Conservation (phyloP, 64 coral and sea anemone species). For the Dendrophyllia cribrosa region DNA sequence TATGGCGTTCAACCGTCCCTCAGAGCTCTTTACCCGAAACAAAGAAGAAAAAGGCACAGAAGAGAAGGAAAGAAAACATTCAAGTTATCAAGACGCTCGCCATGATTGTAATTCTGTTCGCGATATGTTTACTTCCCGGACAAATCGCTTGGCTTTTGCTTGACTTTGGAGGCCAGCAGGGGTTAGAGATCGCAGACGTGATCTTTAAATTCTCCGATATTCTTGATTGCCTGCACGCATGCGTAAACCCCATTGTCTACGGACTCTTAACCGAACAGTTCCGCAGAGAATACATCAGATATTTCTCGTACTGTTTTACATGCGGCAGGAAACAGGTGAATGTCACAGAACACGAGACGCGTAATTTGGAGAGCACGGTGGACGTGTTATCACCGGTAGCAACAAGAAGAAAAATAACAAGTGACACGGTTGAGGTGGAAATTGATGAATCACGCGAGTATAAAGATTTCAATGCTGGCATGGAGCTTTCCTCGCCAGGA, state of each 20-base stretch:
- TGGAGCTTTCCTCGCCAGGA: too few species aligned
- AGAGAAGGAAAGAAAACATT: constrained; percentile 52
- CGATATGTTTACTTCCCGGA: constrained; percentile 55
- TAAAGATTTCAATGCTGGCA: not conserved
- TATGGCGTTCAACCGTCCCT: constrained; percentile 17
- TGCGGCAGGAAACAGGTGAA: not conserved
- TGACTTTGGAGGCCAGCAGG: constrained; percentile 44
- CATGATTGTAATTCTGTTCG: constrained; percentile 62
- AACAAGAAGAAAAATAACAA: not conserved
- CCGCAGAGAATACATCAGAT: constrained; percentile 66
- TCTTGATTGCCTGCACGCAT: constrained; percentile 76
- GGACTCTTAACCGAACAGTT: constrained; percentile 78
- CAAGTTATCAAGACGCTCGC: constrained; percentile 59
- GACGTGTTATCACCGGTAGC: not conserved
- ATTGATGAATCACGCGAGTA: not conserved
- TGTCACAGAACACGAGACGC: not conserved
- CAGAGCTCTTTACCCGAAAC: not conserved
- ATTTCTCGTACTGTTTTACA: constrained; percentile 25
- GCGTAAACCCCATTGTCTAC: constrained; percentile 86
- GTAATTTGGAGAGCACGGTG: not conserved
- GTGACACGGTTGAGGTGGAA: not conserved
- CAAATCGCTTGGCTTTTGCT: constrained; percentile 72
- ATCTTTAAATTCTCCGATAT: constrained; percentile 78
- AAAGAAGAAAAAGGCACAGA: not conserved
- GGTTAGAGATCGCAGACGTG: not conserved